Evolutionary conservation across 1,140 invertebrate species (phyloP), one percentile per base, ranked within the genome.

Genomic region (Chironomus striatipennis): DNA sequence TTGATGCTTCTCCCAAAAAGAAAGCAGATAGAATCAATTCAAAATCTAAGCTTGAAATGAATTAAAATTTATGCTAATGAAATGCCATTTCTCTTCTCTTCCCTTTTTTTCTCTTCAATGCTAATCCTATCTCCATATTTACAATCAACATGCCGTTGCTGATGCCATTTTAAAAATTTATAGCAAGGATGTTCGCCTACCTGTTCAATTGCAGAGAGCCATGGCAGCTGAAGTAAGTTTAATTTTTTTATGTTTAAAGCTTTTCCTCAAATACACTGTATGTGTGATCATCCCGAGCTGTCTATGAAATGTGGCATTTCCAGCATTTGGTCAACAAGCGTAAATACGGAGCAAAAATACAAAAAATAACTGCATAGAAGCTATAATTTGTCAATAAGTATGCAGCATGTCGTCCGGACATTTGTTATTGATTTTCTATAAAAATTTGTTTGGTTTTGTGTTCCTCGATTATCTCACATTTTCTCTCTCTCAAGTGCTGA

Each of bases 121-220:
- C 24, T 34, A 34, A 34, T 34, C 24, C 24, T 57, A 57, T 57
- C 47, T 57, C 12, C n/a, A 12, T n/a, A 12, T 47, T 10, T n/a
- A 57, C 47, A n/a, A 57, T 57, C 47, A n/a, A 57, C n/a, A n/a
- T 57, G 47, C 12, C 12, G 12, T 57, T 57, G 18, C 18, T 70
- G n/a, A 17, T 70, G 65, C 47, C 47, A 2, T 57, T 57, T 57
- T 57, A 9, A 21, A 21, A 70, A 70, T 70, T 70, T 70, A 57
- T 85, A 97, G 94, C 74, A 97, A 97, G 83, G 95, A 97, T 81
- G 94, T 97, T 9, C 88, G 94, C 75, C 83, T 97, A 21, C 95
- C 95, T 0, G 87, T 94, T 10, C 92, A 95, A 81, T 83, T 97
- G 73, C 94, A 97, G 83, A 86, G 94, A 75, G 92, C 92, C 1